A percentile compares a stretch with the other conserved stretches of the same genome.
phyloP scores from a whole-genome alignment of 2,797 vertebrate genomes.

The Mallotus villosus region DNA sequence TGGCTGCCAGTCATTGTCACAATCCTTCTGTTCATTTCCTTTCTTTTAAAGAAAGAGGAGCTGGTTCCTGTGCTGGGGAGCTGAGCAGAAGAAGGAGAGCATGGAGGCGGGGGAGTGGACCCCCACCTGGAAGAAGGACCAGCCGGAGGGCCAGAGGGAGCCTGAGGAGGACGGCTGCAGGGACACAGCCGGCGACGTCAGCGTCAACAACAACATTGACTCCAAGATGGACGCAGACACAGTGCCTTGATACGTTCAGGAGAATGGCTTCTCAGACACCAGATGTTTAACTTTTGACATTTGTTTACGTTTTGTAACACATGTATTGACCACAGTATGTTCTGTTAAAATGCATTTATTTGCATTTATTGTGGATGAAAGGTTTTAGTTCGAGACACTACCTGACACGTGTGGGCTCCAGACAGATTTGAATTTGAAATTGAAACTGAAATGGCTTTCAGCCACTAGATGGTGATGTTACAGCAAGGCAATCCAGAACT shows the following conservation, averaged over 20 bases:
- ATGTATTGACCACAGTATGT: too few species aligned
- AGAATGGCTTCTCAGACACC: slow-evolving; percentile 50
- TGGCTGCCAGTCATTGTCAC: not conserved
- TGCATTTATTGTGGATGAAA: slow-evolving; percentile 7
- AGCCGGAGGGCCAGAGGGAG: slow-evolving; percentile 43
- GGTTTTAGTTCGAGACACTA: not conserved
- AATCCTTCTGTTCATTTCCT: slow-evolving; percentile 8
- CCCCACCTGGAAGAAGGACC: slow-evolving; percentile 25
- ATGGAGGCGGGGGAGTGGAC: slow-evolving; percentile 59
- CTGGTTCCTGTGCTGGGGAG: slow-evolving; percentile 26
- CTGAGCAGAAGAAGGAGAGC: slow-evolving; percentile 50
- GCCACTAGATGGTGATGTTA: slow-evolving; percentile 50
- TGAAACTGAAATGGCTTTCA: not conserved
- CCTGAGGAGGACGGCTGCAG: slow-evolving; percentile 26
- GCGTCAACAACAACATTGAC: not conserved
- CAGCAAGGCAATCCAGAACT: slow-evolving; percentile 11
- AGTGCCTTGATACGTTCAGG: slow-evolving; percentile 51
- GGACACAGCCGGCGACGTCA: slow-evolving; percentile 22
- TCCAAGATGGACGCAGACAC: slow-evolving; percentile 40
- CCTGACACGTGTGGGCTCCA: not conserved
- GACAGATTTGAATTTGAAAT: not conserved
- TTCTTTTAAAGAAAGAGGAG: slow-evolving; percentile 44
- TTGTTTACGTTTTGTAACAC: not conserved
- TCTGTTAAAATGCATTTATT: slow-evolving; percentile 28
- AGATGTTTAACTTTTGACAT: not conserved